phyloP scores from a whole-genome alignment of 2,113 vertebrate genomes.

The Nansenia antarctica region DNA sequence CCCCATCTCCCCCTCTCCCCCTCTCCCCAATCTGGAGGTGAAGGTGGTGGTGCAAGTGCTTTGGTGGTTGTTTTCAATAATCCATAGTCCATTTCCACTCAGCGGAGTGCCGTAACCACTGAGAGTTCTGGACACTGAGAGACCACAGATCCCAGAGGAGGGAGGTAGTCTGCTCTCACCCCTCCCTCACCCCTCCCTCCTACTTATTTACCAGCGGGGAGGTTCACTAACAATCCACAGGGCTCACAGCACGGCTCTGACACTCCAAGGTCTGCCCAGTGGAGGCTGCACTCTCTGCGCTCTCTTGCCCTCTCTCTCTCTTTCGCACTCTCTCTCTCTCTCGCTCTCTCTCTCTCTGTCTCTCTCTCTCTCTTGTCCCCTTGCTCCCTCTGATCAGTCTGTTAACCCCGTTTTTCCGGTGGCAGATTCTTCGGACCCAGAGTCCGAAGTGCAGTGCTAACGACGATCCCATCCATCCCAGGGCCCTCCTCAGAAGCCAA shows the following conservation, averaged over 20 bases:
- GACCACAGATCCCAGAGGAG: constrained; percentile 52
- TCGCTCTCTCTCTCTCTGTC: background rate
- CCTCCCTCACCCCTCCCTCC: constrained; percentile 22
- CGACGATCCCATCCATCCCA: background rate
- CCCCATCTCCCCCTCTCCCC: constrained; percentile 10
- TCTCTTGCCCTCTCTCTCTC: background rate
- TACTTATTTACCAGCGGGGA: constrained; percentile 36
- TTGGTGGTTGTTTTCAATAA: constrained; percentile 61
- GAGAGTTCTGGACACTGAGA: constrained; percentile 35
- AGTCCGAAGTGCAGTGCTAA: constrained; percentile 17
- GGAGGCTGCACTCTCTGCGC: background rate
- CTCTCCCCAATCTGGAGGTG: constrained; percentile 19
- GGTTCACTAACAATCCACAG: constrained; percentile 44
- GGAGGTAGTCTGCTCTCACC: constrained; percentile 44
- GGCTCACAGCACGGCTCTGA: constrained; percentile 27
- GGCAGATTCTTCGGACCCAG: constrained; percentile 28
- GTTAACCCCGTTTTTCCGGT: constrained; percentile 29
- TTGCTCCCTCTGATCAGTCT: constrained; percentile 20
- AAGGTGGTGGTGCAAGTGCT: constrained; percentile 43
- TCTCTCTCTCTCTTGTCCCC: background rate
- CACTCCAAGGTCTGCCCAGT: constrained; percentile 24
- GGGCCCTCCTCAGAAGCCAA: constrained; percentile 45
- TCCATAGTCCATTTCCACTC: constrained; percentile 47
- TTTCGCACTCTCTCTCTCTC: background rate
- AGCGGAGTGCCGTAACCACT: constrained; percentile 23